Evolutionary conservation across 2,113 vertebrate genomes (phyloP).

Genomic region (Pleuronectes platessa): DNA sequence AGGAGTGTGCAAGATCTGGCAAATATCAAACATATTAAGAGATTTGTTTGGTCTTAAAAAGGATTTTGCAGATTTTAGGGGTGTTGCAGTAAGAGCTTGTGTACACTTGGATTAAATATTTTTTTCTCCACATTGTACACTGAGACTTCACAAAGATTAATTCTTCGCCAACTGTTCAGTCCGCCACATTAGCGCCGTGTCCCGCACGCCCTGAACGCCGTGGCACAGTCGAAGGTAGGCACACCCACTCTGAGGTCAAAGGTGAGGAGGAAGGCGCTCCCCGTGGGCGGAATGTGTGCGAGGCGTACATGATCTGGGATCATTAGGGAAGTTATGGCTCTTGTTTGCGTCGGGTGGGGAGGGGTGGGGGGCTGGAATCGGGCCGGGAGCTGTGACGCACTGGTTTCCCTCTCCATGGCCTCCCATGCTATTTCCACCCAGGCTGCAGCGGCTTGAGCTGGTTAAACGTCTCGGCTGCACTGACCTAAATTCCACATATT

Average conservation of each 20-base stretch:
- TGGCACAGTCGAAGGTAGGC: conserved; percentile 28
- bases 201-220: neutral
- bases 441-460: conserved; percentile 76
- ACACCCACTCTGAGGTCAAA: conserved; percentile 64
- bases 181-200: neutral
- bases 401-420: conserved; percentile 76
- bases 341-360: conserved; percentile 61
- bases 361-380: conserved; percentile 43
- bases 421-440: conserved; percentile 79
- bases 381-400: conserved; percentile 70
- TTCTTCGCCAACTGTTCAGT: neutral
- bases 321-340: conserved; percentile 77
- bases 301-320: conserved; percentile 66
- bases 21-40: conserved; percentile 62
- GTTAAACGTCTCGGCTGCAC: conserved; percentile 77
- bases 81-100: conserved; percentile 37
- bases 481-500: conserved; percentile 84
- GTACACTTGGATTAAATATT: conserved; percentile 36
- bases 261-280: conserved; percentile 58
- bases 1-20: conserved; percentile 50
- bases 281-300: conserved; percentile 55
- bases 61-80: conserved; percentile 42
- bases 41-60: conserved; percentile 58
- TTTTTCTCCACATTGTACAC: conserved; percentile 13
- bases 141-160: neutral